Base-by-base conservation (phyloP, 2,888 invertebrate genomes). In the Drosophila pegasa region DNA sequence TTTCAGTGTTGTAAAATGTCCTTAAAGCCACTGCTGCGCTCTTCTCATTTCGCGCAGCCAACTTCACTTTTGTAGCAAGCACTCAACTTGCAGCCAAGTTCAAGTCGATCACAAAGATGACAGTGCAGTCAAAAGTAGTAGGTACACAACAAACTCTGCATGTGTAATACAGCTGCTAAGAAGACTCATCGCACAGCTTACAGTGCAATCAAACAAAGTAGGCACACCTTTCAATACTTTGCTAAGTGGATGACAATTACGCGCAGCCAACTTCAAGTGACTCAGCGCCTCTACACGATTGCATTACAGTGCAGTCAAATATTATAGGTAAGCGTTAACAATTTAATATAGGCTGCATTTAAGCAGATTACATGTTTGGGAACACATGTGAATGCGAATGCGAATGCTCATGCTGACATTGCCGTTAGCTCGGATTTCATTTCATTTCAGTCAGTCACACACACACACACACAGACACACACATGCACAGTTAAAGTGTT, bases 401-500 rank as follows among this genome's bases (percentile, higher is more conserved):
- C 22, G 57, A 10, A 41, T 48, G 35, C 29, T 16, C 25, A 16
- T 45, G 33, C n/a, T 50, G 38, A 56, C 45, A 59, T 61, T 71
- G 66, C 45, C 59, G 48, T 72, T 73, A 56, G 52, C 71, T 75
- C 47, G 18, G 51, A 68, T 50, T 50, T 35, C 35, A 77, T 77
- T 58, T 62, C 71, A 66, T 56, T 20, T 31, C 31, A 33, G 20
- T 63, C 69, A 56, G 56, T 73, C 78, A 69, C 86, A 80, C 72
- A 74, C 27, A 10, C 22, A 22, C 14, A 14, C 41, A 20, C 40
- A 12, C 16, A 27, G 10, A 16, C 16, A 16, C 16, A 47, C 14
- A 31, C 20, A 48, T 12, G 5, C 45, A 67, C 74, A 73, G 87
- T 88, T 86, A 88, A 86, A 86, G 87, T 88, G 85, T 84, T 87